phyloP scores from a whole-genome alignment of 2,888 invertebrate species.

The Eumacrocentrus americanus region DNA sequence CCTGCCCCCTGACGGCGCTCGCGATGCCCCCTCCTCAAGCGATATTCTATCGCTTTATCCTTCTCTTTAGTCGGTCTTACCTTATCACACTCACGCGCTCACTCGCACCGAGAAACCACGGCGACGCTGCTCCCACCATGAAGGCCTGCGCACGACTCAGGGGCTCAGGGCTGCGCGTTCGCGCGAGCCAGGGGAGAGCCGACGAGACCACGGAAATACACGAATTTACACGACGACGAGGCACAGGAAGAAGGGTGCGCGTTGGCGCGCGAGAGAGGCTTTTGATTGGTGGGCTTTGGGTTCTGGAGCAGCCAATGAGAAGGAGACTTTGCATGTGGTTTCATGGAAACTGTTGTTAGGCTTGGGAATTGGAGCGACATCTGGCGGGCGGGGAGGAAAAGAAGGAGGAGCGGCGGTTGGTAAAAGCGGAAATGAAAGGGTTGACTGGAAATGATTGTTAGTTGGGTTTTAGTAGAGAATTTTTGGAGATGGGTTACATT shows the following conservation, averaged over 20 bases:
- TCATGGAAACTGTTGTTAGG: too few relatives aligned
- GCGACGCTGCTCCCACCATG: slow-evolving; percentile 26
- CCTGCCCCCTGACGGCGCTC: slow-evolving; percentile 40
- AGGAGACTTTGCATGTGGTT: too few relatives aligned
- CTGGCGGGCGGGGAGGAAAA: too few relatives aligned
- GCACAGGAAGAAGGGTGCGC: too few relatives aligned
- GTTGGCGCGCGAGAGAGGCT: neutral
- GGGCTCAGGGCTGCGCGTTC: slow-evolving; percentile 16
- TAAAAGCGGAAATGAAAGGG: too few relatives aligned
- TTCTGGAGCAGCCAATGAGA: too few relatives aligned
- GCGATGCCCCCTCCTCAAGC: neutral
- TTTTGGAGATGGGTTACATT: neutral
- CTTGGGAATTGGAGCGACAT: too few relatives aligned
- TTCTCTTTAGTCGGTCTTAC: slow-evolving; percentile 16
- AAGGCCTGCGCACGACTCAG: slow-evolving; percentile 31
- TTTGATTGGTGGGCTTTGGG: too few relatives aligned
- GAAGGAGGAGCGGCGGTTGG: too few relatives aligned
- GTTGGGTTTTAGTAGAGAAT: too few relatives aligned
- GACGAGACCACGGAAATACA: slow-evolving; percentile 8
- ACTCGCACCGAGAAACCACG: slow-evolving; percentile 11
- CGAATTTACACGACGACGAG: slow-evolving; percentile 20
- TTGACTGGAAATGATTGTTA: neutral
- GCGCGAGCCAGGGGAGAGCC: slow-evolving; percentile 10
- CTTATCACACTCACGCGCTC: slow-evolving; percentile 10
- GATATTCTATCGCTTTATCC: slow-evolving; percentile 3